Percentiles rank a stretch among this genome's conserved stretches.
Conservation (phyloP, 2,797 vertebrate species). For the Poeciliopsis presidionis region DNA sequence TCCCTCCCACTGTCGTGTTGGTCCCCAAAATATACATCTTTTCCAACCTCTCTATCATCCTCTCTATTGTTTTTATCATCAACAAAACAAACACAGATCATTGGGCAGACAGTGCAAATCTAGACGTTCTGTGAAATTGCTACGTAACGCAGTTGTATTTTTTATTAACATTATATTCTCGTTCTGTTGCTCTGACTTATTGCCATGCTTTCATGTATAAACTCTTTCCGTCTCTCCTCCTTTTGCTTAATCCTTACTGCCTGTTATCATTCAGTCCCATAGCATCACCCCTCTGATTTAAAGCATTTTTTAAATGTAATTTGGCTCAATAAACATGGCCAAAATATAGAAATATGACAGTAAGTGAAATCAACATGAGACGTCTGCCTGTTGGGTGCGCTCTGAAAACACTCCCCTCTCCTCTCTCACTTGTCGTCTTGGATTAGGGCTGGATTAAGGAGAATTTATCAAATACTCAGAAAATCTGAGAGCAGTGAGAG, state of each 20-base stretch:
- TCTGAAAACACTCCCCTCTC: slow-evolving; percentile 41
- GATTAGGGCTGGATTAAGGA: slow-evolving; percentile 28
- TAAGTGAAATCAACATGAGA: slow-evolving; percentile 1
- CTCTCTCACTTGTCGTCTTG: slow-evolving; percentile 42
- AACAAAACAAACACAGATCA: slow-evolving; percentile 81
- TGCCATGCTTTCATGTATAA: slow-evolving; percentile 70
- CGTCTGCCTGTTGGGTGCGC: slow-evolving; percentile 39
- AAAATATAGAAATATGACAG: slow-evolving; percentile 24
- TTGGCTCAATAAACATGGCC: slow-evolving; percentile 14
- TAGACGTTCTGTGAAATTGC: slow-evolving; percentile 82
- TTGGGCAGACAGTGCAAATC: slow-evolving; percentile 84
- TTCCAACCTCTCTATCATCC: slow-evolving; percentile 61
- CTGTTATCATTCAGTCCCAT: slow-evolving; percentile 16
- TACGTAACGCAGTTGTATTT: slow-evolving; percentile 80
- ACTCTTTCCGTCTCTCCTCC: slow-evolving; percentile 58
- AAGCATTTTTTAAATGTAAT: slow-evolving; percentile 32
- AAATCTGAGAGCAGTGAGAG: slow-evolving; percentile 38
- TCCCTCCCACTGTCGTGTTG: slow-evolving; percentile 71
- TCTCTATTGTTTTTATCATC: slow-evolving; percentile 79
- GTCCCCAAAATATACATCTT: slow-evolving; percentile 82
- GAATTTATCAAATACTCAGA: neutral
- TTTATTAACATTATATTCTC: slow-evolving; percentile 69
- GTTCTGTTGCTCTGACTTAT: slow-evolving; percentile 72
- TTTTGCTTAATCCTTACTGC: slow-evolving; percentile 28
- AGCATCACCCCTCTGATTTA: slow-evolving; percentile 27